Percentiles rank a stretch among this genome's conserved stretches.
These are phyloP conservation scores for Tetrao urogallus DNA, from an alignment of 2,113 vertebrate species.

Conservation along the genomic window DNA sequence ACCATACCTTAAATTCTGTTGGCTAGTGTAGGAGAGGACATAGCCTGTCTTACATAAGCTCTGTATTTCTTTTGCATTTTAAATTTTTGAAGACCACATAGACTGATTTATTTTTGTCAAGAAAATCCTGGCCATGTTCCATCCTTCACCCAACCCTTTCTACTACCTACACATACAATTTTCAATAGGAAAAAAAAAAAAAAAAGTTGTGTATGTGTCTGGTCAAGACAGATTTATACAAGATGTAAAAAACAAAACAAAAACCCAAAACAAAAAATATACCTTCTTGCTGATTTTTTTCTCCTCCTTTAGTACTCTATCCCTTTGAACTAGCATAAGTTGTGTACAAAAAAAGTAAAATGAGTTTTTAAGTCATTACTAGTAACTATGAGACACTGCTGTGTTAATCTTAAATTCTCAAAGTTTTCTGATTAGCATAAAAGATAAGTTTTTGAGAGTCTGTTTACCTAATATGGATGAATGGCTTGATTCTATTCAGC, in stretches of 20 bases:
- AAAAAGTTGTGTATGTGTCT: fast-evolving
- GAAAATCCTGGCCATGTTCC: not conserved
- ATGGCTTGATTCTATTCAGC: not conserved
- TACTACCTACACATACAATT: not conserved
- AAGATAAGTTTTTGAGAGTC: not conserved
- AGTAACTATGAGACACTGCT: not conserved
- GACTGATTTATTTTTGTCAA: not conserved
- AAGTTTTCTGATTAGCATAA: not conserved
- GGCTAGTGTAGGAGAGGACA: not conserved
- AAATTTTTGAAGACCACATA: not conserved
- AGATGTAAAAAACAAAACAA: not conserved
- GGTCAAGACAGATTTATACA: not conserved
- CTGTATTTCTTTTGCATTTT: not conserved
- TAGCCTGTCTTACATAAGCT: fast-evolving
- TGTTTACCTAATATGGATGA: not conserved
- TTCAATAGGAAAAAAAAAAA: not conserved
- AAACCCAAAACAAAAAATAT: not conserved
- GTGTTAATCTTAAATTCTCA: not conserved
- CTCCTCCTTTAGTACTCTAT: not conserved
- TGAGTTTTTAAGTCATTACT: not conserved
- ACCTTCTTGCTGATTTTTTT: not conserved
- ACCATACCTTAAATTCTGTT: not conserved
- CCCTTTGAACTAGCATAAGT: not conserved
- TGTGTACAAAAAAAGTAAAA: not conserved
- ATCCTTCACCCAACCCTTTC: not conserved